A percentile compares a stretch with the other conserved stretches of the same genome.
These are phyloP conservation scores for Rattus rattus DNA, from an alignment of 2,113 vertebrate genomes.

Conservation along the genomic window DNA sequence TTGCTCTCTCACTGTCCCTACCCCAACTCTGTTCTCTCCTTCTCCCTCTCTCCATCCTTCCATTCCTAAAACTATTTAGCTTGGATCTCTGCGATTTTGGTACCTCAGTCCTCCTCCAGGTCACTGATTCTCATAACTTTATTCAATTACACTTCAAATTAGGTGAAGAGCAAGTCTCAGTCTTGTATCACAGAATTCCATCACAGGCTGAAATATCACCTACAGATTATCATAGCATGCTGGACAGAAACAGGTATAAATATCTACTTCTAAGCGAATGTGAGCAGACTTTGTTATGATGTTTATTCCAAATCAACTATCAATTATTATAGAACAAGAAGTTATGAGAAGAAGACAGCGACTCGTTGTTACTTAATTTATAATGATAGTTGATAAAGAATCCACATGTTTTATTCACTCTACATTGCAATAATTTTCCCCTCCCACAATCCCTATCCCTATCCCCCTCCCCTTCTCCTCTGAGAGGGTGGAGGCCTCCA, in stretches of 20 bases:
- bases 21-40: neutral
- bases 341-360: constrained; percentile 34
- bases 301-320: neutral
- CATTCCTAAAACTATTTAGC: neutral
- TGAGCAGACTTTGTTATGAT: constrained; percentile 12
- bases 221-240: constrained; percentile 17
- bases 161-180: neutral
- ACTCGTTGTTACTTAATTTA: constrained; percentile 20
- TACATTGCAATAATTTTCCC: too few species aligned
- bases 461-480: too few species aligned
- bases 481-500: too few species aligned
- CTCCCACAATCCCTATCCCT: too few species aligned
- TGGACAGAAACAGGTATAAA: constrained; percentile 16
- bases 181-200: neutral
- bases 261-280: constrained; percentile 16
- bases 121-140: neutral
- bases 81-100: neutral
- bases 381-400: constrained; percentile 37
- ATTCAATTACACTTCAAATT: neutral
- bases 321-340: constrained; percentile 22
- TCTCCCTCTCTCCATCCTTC: neutral
- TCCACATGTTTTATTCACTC: neutral
- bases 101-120: neutral
- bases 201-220: neutral
- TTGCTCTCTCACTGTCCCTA: neutral